Percentiles rank a stretch among this genome's conserved stretches.
phyloP scores from a whole-genome alignment of 2,797 vertebrate genomes.

The Hippoglossus hippoglossus region DNA sequence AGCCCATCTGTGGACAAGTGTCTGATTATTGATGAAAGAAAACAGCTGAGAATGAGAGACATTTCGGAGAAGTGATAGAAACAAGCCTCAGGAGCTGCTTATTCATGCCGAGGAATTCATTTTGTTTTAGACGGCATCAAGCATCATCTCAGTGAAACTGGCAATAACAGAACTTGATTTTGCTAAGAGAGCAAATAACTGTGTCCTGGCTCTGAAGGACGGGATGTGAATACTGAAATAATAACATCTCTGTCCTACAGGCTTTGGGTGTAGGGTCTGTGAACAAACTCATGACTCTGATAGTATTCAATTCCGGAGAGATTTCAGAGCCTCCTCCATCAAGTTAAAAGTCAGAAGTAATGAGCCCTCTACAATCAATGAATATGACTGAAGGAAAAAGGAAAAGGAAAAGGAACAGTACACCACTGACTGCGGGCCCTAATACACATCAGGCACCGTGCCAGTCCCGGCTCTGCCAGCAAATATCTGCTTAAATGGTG shows the following conservation, averaged over 20 bases:
- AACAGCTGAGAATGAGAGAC: slow-evolving; percentile 66
- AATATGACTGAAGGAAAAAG: slow-evolving; percentile 65
- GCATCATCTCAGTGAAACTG: slow-evolving; percentile 60
- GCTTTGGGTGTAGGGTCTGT: slow-evolving; percentile 33
- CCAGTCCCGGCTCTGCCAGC: slow-evolving; percentile 66
- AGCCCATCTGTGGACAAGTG: slow-evolving; percentile 71
- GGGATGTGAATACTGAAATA: slow-evolving; percentile 47
- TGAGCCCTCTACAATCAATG: slow-evolving; percentile 76
- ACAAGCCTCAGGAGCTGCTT: slow-evolving; percentile 59
- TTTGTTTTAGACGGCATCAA: slow-evolving; percentile 61
- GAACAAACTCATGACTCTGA: slow-evolving; percentile 58
- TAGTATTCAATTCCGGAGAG: slow-evolving; percentile 59
- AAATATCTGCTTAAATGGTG: slow-evolving; percentile 81
- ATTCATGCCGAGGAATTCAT: slow-evolving; percentile 64
- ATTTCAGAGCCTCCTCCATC: slow-evolving; percentile 61
- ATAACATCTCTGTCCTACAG: slow-evolving; percentile 47
- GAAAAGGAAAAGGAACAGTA: slow-evolving; percentile 50
- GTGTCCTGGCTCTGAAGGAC: slow-evolving; percentile 36
- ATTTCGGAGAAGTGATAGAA: slow-evolving; percentile 48
- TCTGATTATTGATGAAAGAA: slow-evolving; percentile 73
- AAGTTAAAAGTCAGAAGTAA: slow-evolving; percentile 77
- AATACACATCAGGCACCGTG: slow-evolving; percentile 64
- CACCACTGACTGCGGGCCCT: slow-evolving; percentile 47
- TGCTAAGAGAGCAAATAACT: slow-evolving; percentile 58
- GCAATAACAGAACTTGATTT: slow-evolving; percentile 64